Evolutionary conservation across 2,797 vertebrate species (phyloP).

Genomic region (Mormyrops boulengeri): DNA sequence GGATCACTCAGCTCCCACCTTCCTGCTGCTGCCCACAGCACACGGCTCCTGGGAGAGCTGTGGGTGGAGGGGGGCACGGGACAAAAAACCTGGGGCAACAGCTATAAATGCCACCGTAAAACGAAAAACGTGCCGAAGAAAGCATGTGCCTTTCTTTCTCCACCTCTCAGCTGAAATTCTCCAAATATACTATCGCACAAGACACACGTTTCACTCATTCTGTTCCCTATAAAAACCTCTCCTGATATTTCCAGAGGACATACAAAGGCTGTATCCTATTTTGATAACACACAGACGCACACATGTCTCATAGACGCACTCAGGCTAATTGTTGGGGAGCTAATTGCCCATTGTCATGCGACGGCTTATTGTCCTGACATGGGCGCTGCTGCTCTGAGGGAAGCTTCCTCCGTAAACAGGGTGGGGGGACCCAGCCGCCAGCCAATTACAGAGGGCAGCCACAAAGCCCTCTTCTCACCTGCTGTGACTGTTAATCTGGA

Average conservation of each 20-base stretch:
- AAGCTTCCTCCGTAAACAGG: slow-evolving; percentile 23
- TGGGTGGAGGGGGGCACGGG: not conserved
- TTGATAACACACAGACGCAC: not conserved
- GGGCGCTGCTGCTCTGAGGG: not conserved
- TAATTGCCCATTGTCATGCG: slow-evolving; percentile 2
- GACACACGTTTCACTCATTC: not conserved
- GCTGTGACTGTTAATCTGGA: slow-evolving; percentile 18
- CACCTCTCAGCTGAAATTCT: not conserved
- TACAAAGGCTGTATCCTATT: not conserved
- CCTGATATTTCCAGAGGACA: not conserved
- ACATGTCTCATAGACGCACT: not conserved
- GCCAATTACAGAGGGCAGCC: slow-evolving; percentile 30
- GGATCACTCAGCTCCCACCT: not conserved
- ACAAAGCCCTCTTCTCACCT: slow-evolving; percentile 42
- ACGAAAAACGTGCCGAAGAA: not conserved
- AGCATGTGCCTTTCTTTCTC: not conserved
- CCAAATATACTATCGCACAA: not conserved
- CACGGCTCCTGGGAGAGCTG: not conserved
- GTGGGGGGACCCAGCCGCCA: slow-evolving; percentile 18
- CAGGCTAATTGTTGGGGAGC: not conserved
- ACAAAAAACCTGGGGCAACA: not conserved
- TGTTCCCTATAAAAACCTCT: not conserved
- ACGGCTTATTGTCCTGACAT: not conserved
- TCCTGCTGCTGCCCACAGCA: slow-evolving; percentile 22
- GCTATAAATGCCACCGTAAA: not conserved